phyloP scores from a whole-genome alignment of 2,888 invertebrate species.

The Hirtodrosophila alboralis region DNA sequence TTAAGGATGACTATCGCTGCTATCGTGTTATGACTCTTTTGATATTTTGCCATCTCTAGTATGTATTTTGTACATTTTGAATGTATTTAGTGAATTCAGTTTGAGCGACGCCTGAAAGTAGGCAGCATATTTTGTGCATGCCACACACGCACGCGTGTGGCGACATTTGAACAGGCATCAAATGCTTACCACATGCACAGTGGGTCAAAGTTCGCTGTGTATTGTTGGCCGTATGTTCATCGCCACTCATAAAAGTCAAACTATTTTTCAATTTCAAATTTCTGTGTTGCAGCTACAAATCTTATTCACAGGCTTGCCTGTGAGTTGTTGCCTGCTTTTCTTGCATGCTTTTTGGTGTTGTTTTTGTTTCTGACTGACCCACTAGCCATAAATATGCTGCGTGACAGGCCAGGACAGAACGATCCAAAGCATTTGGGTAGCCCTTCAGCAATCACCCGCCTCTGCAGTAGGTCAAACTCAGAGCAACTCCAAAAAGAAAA shows the following conservation, averaged over 20 bases:
- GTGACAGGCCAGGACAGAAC: slow-evolving; percentile 54
- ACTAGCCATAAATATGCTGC: slow-evolving; percentile 77
- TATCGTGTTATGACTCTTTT: no score
- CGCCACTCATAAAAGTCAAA: slow-evolving; percentile 77
- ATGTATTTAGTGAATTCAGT: slow-evolving; percentile 5
- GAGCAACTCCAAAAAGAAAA: slow-evolving; percentile 27
- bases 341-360: slow-evolving; percentile 21
- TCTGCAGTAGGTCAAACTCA: slow-evolving; percentile 59
- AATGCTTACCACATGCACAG: slow-evolving; percentile 33
- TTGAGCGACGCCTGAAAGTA: slow-evolving; percentile 34
- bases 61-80: no score
- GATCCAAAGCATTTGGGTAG: slow-evolving; percentile 39
- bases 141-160: slow-evolving; percentile 34
- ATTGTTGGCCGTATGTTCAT: slow-evolving; percentile 48
- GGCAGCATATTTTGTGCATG: slow-evolving; percentile 44
- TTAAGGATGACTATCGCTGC: no score
- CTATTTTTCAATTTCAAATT: slow-evolving; percentile 80
- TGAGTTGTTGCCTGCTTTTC: no score
- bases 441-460: slow-evolving; percentile 2
- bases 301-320: slow-evolving; percentile 62
- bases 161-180: slow-evolving; percentile 14
- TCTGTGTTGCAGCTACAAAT: slow-evolving; percentile 73
- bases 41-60: no score
- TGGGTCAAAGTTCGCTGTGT: slow-evolving; percentile 10
- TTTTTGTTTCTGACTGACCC: slow-evolving; percentile 67